Conservation (phyloP, 1,140 invertebrate species). For the Limonius californicus region DNA sequence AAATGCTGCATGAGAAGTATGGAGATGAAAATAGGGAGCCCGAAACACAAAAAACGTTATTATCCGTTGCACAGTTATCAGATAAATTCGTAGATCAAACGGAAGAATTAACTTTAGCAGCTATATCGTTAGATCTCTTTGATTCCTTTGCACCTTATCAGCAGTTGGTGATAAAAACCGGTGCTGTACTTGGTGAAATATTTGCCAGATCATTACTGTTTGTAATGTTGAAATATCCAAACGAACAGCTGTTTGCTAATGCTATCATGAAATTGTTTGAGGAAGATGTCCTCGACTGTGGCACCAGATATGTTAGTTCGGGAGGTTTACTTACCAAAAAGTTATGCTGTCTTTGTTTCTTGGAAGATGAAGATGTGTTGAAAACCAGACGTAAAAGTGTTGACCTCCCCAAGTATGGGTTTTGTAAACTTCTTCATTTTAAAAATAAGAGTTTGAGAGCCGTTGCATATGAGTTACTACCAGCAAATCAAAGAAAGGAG, state of each 20-base stretch:
- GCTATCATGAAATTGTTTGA: conserved; percentile 31
- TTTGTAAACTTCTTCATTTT: conserved; percentile 52
- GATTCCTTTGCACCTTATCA: conserved; percentile 52
- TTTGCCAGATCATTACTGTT: conserved; percentile 49
- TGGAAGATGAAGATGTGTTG: conserved; percentile 41
- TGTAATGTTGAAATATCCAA: conserved; percentile 49
- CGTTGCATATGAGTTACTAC: conserved; percentile 51
- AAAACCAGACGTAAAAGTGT: conserved; percentile 34
- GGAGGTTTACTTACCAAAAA: conserved; percentile 22
- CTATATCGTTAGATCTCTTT: conserved; percentile 52
- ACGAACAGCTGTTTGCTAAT: conserved; percentile 21
- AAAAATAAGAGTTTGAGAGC: conserved; percentile 47
- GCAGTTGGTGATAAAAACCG: conserved; percentile 52
- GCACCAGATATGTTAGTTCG: conserved; percentile 27
- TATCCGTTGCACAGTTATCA: neutral
- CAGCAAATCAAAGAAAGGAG: conserved; percentile 52
- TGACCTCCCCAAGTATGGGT: conserved; percentile 50
- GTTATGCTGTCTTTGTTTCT: conserved; percentile 34
- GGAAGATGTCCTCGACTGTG: conserved; percentile 35
- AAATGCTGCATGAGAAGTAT: neutral
- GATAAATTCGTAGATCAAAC: conserved; percentile 16
- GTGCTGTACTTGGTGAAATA: conserved; percentile 50
- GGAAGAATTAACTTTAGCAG: conserved; percentile 39
- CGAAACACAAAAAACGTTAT: neutral
- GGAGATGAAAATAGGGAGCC: neutral